phyloP scores from a whole-genome alignment of 1,140 invertebrate genomes.

The Dufourea novaeangliae region DNA sequence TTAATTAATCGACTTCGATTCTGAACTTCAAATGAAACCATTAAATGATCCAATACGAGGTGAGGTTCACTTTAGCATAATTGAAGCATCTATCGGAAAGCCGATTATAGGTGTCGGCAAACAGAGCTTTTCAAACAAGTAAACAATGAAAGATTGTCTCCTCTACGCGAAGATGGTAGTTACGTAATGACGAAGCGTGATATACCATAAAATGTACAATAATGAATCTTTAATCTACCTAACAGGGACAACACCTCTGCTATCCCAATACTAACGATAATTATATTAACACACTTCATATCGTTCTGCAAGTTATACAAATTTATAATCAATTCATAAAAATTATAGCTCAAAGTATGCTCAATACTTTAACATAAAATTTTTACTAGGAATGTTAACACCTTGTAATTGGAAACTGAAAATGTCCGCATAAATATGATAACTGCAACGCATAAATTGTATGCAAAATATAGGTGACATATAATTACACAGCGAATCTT shows the following conservation, averaged over 20 bases:
- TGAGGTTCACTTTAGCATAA: conserved; percentile 28
- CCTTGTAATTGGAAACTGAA: no score
- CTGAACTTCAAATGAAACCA: background rate
- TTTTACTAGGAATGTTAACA: no score
- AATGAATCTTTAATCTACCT: background rate
- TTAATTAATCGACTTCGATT: background rate
- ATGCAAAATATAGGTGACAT: no score
- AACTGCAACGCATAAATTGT: no score
- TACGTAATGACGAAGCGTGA: background rate
- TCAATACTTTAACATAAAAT: no score
- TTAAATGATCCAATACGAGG: background rate
- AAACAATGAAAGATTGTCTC: background rate
- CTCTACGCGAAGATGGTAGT: background rate
- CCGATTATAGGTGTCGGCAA: conserved; percentile 11
- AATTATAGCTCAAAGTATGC: no score
- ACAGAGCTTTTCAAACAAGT: background rate
- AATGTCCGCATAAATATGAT: no score
- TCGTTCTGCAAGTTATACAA: no score
- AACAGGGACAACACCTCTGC: background rate
- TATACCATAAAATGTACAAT: conserved; percentile 1
- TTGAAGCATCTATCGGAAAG: conserved; percentile 34
- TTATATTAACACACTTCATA: no score
- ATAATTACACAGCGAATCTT: no score
- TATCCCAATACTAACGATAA: no score
- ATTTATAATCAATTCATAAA: no score